Percentiles rank a stretch among this genome's conserved stretches.
phyloP scores from a whole-genome alignment of 2,797 vertebrate species.

The Argyrosomus regius region DNA sequence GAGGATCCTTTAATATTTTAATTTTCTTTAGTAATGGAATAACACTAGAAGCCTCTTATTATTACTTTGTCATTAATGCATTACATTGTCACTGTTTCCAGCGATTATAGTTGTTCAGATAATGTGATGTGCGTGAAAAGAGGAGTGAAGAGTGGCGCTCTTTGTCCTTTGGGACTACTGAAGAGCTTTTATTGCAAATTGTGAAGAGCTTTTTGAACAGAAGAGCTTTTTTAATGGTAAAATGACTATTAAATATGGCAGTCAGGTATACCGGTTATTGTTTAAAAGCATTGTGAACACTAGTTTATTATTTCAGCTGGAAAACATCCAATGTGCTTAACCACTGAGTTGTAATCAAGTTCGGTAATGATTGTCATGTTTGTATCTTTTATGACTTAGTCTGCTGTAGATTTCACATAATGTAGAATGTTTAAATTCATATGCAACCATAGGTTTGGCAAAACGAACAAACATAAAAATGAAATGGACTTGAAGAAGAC shows the following conservation, averaged over 20 bases:
- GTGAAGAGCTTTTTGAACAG: neutral
- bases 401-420: neutral
- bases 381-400: neutral
- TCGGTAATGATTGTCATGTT: neutral
- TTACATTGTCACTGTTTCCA: neutral
- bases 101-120: constrained; percentile 13
- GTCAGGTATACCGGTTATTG: neutral
- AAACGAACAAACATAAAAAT: neutral
- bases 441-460: neutral
- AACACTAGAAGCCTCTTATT: constrained; percentile 7
- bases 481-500: neutral
- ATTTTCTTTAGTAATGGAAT: constrained; percentile 14
- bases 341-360: neutral
- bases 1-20: neutral
- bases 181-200: neutral
- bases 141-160: neutral
- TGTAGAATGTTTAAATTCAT: neutral
- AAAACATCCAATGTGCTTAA: neutral
- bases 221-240: neutral
- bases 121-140: constrained; percentile 3
- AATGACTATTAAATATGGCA: neutral
- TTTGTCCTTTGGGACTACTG: neutral
- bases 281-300: neutral
- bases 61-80: neutral
- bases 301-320: neutral